These are phyloP conservation scores for Scaptomyza tumidula DNA, from an alignment of 2,888 invertebrate genomes.

Conservation along the genomic window DNA sequence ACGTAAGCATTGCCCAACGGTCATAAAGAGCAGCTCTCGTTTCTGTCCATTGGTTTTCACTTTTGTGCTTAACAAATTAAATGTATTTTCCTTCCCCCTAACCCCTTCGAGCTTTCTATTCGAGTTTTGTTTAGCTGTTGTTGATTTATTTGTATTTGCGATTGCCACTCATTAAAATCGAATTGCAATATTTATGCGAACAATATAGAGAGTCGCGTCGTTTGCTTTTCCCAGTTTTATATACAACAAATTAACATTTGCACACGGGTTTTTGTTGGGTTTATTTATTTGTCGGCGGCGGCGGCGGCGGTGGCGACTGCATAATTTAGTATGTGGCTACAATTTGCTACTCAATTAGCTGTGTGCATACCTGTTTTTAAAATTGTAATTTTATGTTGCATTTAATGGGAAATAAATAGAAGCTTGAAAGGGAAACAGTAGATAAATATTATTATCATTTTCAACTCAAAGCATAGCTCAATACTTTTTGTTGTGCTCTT, in stretches of 20 bases:
- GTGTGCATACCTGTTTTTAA: slow-evolving; percentile 11
- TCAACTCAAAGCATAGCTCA: neutral
- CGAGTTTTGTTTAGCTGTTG: neutral
- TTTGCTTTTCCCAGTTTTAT: slow-evolving; percentile 1
- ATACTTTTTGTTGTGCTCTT: neutral
- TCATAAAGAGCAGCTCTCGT: slow-evolving; percentile 36
- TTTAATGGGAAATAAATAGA: slow-evolving; percentile 9
- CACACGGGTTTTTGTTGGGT: slow-evolving; percentile 29
- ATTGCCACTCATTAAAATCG: slow-evolving; percentile 71
- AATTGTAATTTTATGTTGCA: slow-evolving; percentile 11
- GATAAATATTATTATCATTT: neutral
- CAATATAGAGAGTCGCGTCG: too few species aligned
- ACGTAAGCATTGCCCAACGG: neutral
- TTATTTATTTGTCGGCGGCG: slow-evolving; percentile 48
- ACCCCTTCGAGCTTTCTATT: slow-evolving; percentile 11
- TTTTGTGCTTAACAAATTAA: slow-evolving; percentile 58
- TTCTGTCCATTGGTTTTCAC: slow-evolving; percentile 56
- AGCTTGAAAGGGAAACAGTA: neutral
- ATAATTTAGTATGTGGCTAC: slow-evolving; percentile 51
- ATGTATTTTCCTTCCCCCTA: slow-evolving; percentile 33
- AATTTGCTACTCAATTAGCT: slow-evolving; percentile 51
- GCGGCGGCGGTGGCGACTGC: slow-evolving; percentile 21
- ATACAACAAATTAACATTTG: slow-evolving; percentile 46
- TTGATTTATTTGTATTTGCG: slow-evolving; percentile 56
- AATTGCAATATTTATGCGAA: slow-evolving; percentile 34